Base-by-base conservation (phyloP, 2,113 vertebrate genomes). In the Gallinago jamesoni region DNA sequence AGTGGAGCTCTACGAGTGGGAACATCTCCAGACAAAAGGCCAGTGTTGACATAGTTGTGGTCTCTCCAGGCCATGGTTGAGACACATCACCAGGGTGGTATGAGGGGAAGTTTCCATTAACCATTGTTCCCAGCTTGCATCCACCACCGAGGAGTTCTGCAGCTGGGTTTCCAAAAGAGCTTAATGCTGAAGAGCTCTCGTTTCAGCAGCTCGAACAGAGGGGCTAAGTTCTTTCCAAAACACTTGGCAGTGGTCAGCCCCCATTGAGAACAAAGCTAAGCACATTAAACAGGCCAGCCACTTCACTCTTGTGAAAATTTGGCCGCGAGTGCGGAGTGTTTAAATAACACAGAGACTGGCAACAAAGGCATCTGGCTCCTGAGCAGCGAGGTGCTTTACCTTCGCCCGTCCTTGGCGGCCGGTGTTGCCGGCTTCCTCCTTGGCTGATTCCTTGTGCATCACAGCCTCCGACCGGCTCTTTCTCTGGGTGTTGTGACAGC, bases 21-120 rank as follows among this genome's bases (percentile, higher is more conserved):
- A 93, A 87, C 4, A 45, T 30, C 69, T 93, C 86, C 96, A 90
- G 89, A 85, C 77, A 73, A 96, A 93, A 89, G 95, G 92, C 93
- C 76, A 19, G 47, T 87, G 89, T 94, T 96, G 95, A 95, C 95
- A 92, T 41, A 89, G 77, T 79, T 94, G 89, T 87, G 93, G 87
- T 87, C 84, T 91, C 70, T 87, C 30, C 59, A 77, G 81, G 84
- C 94, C 77, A 8, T 31, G 84, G 69, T 30, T 91, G 84, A 85
- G 93, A 84, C 87, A 73, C 77, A 92, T 96, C 93, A 76, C 89
- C 27, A 33, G 94, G 94, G 96, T 91, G 84, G 91, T 92, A 87
- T 95, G 93, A 94, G 59, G 84, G 92, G 95, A 97, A 95, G 92
- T 94, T 96, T 96, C 94, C 92, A 89, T 94, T 94, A 95, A 91